Evolutionary conservation across 2,888 invertebrate species (phyloP), one percentile per base, ranked within the genome.

Genomic region (Panopea generosa): DNA sequence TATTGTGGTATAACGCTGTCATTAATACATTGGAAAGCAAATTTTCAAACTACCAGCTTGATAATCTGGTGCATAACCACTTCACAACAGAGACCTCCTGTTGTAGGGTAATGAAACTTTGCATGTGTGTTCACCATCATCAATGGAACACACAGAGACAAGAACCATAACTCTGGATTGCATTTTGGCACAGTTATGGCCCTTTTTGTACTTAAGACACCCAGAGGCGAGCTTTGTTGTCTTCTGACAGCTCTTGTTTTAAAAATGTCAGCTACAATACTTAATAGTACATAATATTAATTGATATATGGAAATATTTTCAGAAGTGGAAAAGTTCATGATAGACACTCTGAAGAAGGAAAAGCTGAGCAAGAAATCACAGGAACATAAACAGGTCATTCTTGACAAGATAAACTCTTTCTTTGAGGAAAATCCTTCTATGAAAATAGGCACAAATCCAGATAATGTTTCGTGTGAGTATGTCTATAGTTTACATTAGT

Each of bases 301-400:
- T n/a, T n/a, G n/a, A n/a, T n/a, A n/a, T n/a, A n/a, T n/a, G n/a
- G n/a, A n/a, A n/a, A n/a, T 24, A 43, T 60, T 78, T 83, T 27
- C 77, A 87, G 87, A 87, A 27, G 77, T 87, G 20, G 85, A 85
- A 9, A 84, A 78, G 67, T 86, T 87, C 67, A 57, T 87, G 14
- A 61, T 68, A 20, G 87, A 87, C 33, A 80, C 85, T 1, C 55
- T 87, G 20, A 85, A 86, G 61, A 82, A 75, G 49, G 85, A 86
- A 53, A 82, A 83, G 43, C 45, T 87, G 18, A 81, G 82, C 16
- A 83, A 81, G 72, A 77, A 81, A 18, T 66, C 80, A 7, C 57
- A 61, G 18, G 84, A 83, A 22, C 82, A 84, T 24, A 84, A 82
- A 61, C 82, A 84, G 66, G 60, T 62, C n/a, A 77, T 87, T n/a